These are phyloP conservation scores for Drosophila trapezifrons DNA, from an alignment of 1,140 invertebrate species.

Conservation along the genomic window DNA sequence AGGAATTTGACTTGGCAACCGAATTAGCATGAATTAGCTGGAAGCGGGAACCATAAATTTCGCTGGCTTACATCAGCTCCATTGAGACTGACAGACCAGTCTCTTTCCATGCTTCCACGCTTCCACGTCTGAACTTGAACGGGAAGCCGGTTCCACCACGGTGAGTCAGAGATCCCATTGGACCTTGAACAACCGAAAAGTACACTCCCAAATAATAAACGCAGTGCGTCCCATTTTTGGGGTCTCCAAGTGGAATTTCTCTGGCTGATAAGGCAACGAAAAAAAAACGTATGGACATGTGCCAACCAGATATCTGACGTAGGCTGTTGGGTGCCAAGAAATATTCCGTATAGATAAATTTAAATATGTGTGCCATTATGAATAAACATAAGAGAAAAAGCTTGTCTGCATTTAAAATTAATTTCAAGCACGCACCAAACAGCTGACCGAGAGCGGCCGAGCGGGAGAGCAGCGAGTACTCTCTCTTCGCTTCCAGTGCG, in stretches of 20 bases:
- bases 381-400: conserved; percentile 35
- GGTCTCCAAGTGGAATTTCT: conserved; percentile 31
- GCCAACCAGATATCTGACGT: conserved; percentile 33
- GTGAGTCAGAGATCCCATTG: conserved; percentile 23
- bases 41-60: not conserved
- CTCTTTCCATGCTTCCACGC: not conserved
- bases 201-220: conserved; percentile 13
- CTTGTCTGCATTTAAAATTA: conserved; percentile 33
- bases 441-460: conserved; percentile 34
- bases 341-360: conserved; percentile 27
- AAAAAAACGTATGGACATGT: conserved; percentile 2
- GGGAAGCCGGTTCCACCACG: not conserved
- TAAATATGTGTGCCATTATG: conserved; percentile 24
- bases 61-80: conserved; percentile 9
- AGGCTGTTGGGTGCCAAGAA: conserved; percentile 16
- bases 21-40: conserved; percentile 24
- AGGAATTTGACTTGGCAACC: conserved; percentile 26
- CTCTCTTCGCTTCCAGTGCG: not conserved
- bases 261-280: conserved; percentile 6
- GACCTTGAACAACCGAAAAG: conserved; percentile 6
- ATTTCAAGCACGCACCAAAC: conserved; percentile 43
- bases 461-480: not conserved
- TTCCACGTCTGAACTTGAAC: conserved; percentile 16
- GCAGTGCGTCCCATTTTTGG: not conserved
- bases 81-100: not conserved